Conservation (phyloP, 1,140 invertebrate species). For the Drosophila rhopaloa region DNA sequence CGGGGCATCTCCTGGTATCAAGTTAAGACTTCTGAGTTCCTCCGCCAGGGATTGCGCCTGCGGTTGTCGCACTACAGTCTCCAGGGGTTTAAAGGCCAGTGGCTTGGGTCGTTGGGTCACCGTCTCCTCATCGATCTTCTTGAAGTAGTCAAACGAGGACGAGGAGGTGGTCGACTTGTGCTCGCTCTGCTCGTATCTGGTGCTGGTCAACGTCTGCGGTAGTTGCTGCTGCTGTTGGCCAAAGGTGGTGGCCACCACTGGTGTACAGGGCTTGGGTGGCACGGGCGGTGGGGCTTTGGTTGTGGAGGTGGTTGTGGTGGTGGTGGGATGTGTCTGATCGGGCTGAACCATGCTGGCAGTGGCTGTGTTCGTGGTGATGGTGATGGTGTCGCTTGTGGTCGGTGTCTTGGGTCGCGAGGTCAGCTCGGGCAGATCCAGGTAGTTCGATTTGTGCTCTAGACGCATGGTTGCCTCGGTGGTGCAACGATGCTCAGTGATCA, state of each 20-base stretch:
- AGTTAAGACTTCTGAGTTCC: conserved; percentile 85
- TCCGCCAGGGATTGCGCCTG: conserved; percentile 57
- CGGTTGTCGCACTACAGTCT: conserved; percentile 61
- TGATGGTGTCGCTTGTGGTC: conserved; percentile 34
- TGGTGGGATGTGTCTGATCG: conserved; percentile 44
- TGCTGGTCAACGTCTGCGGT: conserved; percentile 57
- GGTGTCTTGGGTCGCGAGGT: conserved; percentile 67
- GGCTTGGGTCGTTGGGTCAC: conserved; percentile 63
- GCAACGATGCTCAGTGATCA: conserved; percentile 84
- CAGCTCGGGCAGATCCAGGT: conserved; percentile 77
- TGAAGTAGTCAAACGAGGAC: conserved; percentile 86
- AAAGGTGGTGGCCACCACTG: conserved; percentile 53
- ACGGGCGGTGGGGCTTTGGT: conserved; percentile 72
- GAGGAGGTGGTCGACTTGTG: conserved; percentile 84
- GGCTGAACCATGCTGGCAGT: conserved; percentile 63
- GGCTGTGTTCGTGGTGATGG: conserved; percentile 58
- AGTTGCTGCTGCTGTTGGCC: conserved; percentile 40
- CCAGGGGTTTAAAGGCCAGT: conserved; percentile 59
- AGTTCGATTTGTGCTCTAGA: conserved; percentile 83
- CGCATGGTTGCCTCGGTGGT: conserved; percentile 84
- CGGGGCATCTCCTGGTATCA: conserved; percentile 90
- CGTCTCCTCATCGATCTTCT: conserved; percentile 85
- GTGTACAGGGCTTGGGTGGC: conserved; percentile 71
- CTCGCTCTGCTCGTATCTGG: conserved; percentile 74
- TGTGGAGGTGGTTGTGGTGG: neutral